Evolutionary conservation across 2,113 vertebrate species (phyloP), one percentile per base, ranked within the genome.

Genomic region (Phaetusa simplex): DNA sequence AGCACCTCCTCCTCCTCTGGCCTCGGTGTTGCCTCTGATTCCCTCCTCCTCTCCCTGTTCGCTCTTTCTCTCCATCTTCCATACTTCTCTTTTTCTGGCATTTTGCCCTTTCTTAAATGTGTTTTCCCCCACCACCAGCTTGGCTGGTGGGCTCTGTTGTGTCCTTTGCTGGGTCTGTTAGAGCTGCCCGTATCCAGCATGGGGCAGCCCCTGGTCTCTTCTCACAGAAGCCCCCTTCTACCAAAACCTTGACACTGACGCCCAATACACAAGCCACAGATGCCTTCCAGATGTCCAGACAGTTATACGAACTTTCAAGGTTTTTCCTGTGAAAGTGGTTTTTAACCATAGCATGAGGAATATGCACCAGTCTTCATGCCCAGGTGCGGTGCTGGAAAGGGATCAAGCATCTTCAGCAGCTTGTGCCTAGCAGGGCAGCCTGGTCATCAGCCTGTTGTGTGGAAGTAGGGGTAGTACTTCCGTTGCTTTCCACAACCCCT

Each of bases 111-210:
- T 87, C 38, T 52, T 65, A 38, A 74, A 42, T 47, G 29, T 11
- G 5, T 55, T 88, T 90, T 82, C 14, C 34, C 20, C 70, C 5
- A 30, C 8, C 30, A 43, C 9, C n/a, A 66, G 12, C 18, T 66
- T 91, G 8, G 15, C 18, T 74, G 70, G 24, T 47, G 50, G 26
- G 5, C 6, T 79, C 36, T 67, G 4, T 23, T 82, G 27, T 49
- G 9, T 58, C 50, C 30, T 70, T 20, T 30, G 36, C 5, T 59
- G n/a, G 9, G 5, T 89, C 19, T 12, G 1, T 12, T 59, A 30
- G 49, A 45, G 12, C 12, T 81, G 14, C 6, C 14, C 1, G 0
- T 29, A 13, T 49, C 43, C 30, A 71, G 23, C 7, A 23, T 1
- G 0, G 8, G 5, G 10, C 10, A 77, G 17, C 2, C 7, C 23